Percentiles rank a stretch among this genome's conserved stretches.
These are phyloP conservation scores for Mandrillus leucophaeus DNA, from an alignment of 2,113 vertebrate genomes.

Conservation along the genomic window DNA sequence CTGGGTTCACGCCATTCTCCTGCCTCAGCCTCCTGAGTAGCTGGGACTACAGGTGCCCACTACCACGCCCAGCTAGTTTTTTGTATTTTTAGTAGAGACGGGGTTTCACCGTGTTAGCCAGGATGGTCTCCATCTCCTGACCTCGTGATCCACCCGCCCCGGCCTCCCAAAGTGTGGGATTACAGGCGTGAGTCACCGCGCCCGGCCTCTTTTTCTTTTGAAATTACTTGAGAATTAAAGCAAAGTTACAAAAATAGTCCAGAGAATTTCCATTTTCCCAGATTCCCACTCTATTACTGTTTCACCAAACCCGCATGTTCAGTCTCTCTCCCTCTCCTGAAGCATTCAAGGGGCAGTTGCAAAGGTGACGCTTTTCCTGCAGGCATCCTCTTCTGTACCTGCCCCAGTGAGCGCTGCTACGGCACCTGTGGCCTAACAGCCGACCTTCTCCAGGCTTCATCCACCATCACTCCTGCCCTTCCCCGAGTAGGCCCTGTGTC, in stretches of 20 bases:
- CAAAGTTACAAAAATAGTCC: neutral
- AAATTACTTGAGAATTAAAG: neutral
- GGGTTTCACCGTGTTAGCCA: too few species aligned
- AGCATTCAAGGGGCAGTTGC: neutral
- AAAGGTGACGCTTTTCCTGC: neutral
- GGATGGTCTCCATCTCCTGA: too few species aligned
- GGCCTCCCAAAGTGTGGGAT: too few species aligned
- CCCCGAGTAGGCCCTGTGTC: neutral
- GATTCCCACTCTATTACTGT: neutral
- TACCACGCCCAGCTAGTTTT: too few species aligned
- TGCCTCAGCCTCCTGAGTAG: too few species aligned
- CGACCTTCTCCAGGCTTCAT: neutral
- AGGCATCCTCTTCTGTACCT: neutral
- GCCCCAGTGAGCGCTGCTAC: rapidly evolving
- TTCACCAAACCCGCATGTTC: neutral
- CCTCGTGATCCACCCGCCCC: too few species aligned
- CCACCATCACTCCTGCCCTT: neutral
- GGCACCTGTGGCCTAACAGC: rapidly evolving
- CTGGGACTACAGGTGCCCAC: too few species aligned
- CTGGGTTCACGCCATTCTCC: too few species aligned
- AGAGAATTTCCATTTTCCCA: neutral
- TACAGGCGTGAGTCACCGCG: too few species aligned
- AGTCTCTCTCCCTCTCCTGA: neutral
- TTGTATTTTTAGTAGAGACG: too few species aligned
- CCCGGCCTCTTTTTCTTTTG: neutral